Conservation (phyloP, 64 coral and sea anemone genomes). For the Montipora capricornis region DNA sequence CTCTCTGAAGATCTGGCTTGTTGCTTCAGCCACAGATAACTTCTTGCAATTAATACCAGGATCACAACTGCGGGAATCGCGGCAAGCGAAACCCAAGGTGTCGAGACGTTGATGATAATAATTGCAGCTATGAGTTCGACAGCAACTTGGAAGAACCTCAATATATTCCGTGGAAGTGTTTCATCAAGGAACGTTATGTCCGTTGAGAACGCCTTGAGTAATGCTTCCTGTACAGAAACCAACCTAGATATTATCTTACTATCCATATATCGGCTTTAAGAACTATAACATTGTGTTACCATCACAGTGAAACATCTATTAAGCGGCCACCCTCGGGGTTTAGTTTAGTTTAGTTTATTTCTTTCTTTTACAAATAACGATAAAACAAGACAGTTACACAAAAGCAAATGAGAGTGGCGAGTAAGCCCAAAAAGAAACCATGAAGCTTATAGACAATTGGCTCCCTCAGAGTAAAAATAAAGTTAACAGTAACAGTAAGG, state of each 20-base stretch:
- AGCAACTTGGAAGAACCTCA: constrained; percentile 60
- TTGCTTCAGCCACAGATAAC: constrained; percentile 45
- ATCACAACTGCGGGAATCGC: constrained; percentile 45
- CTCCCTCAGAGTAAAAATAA: no score
- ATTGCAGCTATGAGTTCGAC: constrained; percentile 43
- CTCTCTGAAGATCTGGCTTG: constrained; percentile 30
- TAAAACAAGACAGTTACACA: no score
- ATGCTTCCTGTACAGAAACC: constrained; percentile 33
- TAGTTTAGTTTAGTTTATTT: no score
- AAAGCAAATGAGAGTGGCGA: no score
- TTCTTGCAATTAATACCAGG: constrained; percentile 42
- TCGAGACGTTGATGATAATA: constrained; percentile 35
- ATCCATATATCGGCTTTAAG: no score
- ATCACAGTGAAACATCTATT: neutral
- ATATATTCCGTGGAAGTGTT: constrained; percentile 43
- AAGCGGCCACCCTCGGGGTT: neutral
- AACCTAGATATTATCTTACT: neutral
- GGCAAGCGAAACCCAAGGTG: constrained; percentile 41
- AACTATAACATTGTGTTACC: no score
- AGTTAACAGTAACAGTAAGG: no score
- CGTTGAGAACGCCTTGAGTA: constrained; percentile 50
- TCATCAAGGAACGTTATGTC: constrained; percentile 68
- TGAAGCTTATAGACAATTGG: no score
- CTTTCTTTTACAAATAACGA: no score
- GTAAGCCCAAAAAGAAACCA: no score